Base-by-base conservation (phyloP, 2,797 vertebrate species). In the Coccyzus lansbergi region DNA sequence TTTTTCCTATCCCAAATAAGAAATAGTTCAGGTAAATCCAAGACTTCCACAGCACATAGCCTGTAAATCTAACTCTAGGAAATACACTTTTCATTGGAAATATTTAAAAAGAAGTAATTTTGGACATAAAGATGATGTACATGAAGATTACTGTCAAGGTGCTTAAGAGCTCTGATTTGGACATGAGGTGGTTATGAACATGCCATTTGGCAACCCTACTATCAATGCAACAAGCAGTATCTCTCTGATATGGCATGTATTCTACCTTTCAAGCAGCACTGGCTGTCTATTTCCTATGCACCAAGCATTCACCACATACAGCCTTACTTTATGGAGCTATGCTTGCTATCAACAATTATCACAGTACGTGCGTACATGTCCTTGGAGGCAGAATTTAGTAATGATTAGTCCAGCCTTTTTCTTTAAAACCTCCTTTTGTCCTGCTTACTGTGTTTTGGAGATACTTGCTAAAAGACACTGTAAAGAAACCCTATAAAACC, bases 131-230 rank as follows among this genome's bases (percentile, higher is more conserved):
- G 25, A 4, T 52, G 31, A 34, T 28, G 10, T 14, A 10, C 17
- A 2, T 22, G 12, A 44, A 49, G 5, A 9, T 40, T 36, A 60
- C 19, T 7, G 40, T 25, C 0, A 0, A 48, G 28, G 5, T 65
- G 28, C 10, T 79, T 70, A 67, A 62, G 16, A 67, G 17, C 15
- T 53, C 28, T 65, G 19, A 34, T 51, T 49, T n/a, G 24, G 9
- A 31, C 38, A 49, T 17, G 16, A 88, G 6, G 9, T 36, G 31
- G 28, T 53, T 76, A 34, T 71, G 91, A 76, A 38, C 13, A 28
- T 25, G 12, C 21, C 10, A 48, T 40, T 60, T 48, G 63, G 15
- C 22, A 80, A 7, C 9, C 20, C 17, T 49, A 13, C 13, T 38
- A n/a, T 46, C 48, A 63, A 16, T 31, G 8, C 7, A 63, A 53